Percentiles rank a stretch among this genome's conserved stretches.
Evolutionary conservation across 2,888 invertebrate genomes (phyloP).

Genomic region (Drosophila recens): DNA sequence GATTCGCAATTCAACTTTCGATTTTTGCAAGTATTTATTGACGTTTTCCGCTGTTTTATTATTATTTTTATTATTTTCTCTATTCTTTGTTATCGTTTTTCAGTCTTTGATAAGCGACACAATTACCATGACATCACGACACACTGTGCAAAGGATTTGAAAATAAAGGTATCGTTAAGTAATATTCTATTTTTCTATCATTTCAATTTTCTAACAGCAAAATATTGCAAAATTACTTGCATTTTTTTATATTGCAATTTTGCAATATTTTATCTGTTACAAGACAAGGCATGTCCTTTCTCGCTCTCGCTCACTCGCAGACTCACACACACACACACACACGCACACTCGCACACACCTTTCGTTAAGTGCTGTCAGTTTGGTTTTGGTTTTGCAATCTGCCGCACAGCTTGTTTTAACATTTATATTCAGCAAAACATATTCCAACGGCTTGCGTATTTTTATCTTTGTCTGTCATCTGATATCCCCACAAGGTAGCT

Average conservation of each 20-base stretch:
- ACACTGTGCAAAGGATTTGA: constrained; percentile 35
- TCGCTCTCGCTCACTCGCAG: constrained; percentile 22
- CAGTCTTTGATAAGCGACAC: constrained; percentile 59
- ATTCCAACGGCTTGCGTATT: constrained; percentile 54
- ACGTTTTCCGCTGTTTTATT: constrained; percentile 36
- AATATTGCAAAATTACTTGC: constrained; percentile 17
- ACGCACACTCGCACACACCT: constrained; percentile 53
- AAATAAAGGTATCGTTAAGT: constrained; percentile 12
- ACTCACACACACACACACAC: constrained; percentile 2
- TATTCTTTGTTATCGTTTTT: constrained; percentile 28
- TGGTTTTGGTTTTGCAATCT: constrained; percentile 40
- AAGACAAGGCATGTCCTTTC: constrained; percentile 21
- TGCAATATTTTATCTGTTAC: constrained; percentile 35
- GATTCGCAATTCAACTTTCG: constrained; percentile 44
- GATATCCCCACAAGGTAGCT: constrained; percentile 52
- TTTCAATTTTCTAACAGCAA: not conserved
- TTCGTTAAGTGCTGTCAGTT: constrained; percentile 53
- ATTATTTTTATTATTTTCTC: not conserved
- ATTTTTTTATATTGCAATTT: constrained; percentile 10
- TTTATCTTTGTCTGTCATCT: constrained; percentile 65
- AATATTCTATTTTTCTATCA: not conserved
- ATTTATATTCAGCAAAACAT: constrained; percentile 50
- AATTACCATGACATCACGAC: constrained; percentile 62
- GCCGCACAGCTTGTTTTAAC: constrained; percentile 43
- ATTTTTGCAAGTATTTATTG: constrained; percentile 50